Evolutionary conservation across 2,888 invertebrate species (phyloP).

Genomic region (Tipula unca): DNA sequence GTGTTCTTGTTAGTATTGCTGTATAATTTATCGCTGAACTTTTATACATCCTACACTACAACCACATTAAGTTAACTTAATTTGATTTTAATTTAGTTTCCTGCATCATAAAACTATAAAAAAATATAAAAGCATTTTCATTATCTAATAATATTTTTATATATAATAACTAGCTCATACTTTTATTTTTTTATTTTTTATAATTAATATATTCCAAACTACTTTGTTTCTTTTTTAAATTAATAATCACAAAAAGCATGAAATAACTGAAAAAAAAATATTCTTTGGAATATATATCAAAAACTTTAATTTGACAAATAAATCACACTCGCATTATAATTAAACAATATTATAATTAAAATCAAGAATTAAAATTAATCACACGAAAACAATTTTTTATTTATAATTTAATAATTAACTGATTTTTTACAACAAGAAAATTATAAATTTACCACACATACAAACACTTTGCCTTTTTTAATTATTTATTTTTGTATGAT

Average conservation of each 20-base stretch:
- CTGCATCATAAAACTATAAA: constrained; percentile 1
- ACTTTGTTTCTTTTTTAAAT: not conserved
- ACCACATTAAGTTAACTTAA: not conserved
- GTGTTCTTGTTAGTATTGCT: not conserved
- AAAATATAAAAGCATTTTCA: not conserved
- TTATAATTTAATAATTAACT: not conserved
- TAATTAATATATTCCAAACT: not conserved
- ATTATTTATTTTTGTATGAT: not conserved
- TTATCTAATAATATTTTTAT: not conserved
- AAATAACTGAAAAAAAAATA: not conserved
- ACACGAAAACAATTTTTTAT: not conserved
- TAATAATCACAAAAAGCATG: not conserved
- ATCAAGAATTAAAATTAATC: not conserved
- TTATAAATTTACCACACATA: not conserved
- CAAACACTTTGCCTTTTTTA: not conserved
- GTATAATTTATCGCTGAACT: not conserved
- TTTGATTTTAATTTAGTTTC: not conserved
- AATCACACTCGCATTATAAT: not conserved
- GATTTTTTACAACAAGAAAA: not conserved
- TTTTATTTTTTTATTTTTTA: not conserved
- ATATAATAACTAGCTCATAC: not conserved
- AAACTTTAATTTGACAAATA: not conserved
- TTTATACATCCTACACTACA: not conserved
- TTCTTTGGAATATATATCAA: not conserved
- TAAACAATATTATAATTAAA: not conserved